Base-by-base conservation (phyloP, 2,113 vertebrate species). In the Aphelocoma coerulescens region DNA sequence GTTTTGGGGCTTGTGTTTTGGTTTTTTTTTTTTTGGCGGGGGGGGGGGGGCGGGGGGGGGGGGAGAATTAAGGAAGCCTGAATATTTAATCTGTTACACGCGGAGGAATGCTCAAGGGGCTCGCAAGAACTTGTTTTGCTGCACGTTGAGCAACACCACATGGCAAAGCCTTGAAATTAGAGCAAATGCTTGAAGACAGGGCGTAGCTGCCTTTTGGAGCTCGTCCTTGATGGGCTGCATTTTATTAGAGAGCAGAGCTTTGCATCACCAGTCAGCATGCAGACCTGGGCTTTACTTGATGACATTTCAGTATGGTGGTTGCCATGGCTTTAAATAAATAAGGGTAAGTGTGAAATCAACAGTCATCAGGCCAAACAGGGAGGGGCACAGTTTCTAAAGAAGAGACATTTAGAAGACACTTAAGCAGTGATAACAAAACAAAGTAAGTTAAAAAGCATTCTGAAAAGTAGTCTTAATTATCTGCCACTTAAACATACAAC, bases 241-340 rank as follows among this genome's bases (percentile, higher is more conserved):
- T 95, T 96, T 95, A 95, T 91, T 96, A 96, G 87, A 96, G 67
- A 94, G 93, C 90, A 94, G 68, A 93, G 32, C 28, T 87, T 89
- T 93, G 80, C 69, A 80, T 89, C 76, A 91, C 43, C 85, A 85
- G 58, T 39, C 77, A 89, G 37, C 19, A 76, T 20, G 91, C 67
- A 63, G 37, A 94, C 17, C 62, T 71, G 75, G 85, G 80, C 43
- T 81, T 81, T 35, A 88, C 54, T 69, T 90, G 28, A 91, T 79
- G 90, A 80, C 51, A 96, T 87, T 95, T 94, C 89, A 91, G 58
- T 30, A 66, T 1, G 17, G 46, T 93, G 71, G 85, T 91, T 96
- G 68, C 85, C 51, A 87, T 91, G 82, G 61, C 51, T 94, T 90
- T 65, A 93, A 74, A 91, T 85, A 94, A 97, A 88, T 87, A 95